These are phyloP conservation scores for Caenorhabditis sp. DNA, from an alignment of 2,888 invertebrate species.

Conservation along the genomic window DNA sequence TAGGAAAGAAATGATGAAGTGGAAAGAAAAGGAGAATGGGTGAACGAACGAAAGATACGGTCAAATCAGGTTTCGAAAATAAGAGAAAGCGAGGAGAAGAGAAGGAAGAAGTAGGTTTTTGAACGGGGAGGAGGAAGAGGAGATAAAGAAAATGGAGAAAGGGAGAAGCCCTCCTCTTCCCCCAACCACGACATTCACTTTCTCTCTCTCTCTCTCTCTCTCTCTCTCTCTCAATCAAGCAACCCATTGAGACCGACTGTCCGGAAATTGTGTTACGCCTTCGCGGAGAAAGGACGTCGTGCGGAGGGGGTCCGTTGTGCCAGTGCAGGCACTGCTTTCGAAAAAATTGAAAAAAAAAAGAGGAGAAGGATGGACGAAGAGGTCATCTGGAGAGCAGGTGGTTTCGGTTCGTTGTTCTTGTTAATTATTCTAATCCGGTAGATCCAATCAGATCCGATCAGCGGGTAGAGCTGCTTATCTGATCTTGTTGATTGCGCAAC, in stretches of 20 bases:
- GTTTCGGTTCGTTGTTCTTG: not conserved
- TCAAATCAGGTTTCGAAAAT: slow-evolving; percentile 52
- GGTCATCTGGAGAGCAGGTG: not conserved
- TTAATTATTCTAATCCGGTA: not conserved
- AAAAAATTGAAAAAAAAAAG: slow-evolving; percentile 17
- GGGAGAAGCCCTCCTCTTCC: slow-evolving; percentile 12
- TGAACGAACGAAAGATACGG: slow-evolving; percentile 34
- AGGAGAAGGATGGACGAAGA: not conserved
- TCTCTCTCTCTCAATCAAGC: slow-evolving; percentile 55
- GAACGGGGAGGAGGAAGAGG: slow-evolving; percentile 36
- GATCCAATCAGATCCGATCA: too few relatives aligned
- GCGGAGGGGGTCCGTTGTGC: slow-evolving; percentile 10
- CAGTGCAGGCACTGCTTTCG: slow-evolving; percentile 30
- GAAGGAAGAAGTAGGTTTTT: slow-evolving; percentile 56
- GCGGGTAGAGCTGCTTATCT: not conserved
- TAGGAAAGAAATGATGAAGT: slow-evolving; percentile 20
- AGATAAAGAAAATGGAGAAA: slow-evolving; percentile 18
- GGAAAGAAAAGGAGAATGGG: slow-evolving; percentile 19
- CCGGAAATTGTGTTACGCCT: slow-evolving; percentile 62
- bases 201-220: slow-evolving; percentile 44
- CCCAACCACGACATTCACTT: slow-evolving; percentile 52
- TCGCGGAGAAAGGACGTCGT: slow-evolving; percentile 27
- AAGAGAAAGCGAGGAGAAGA: slow-evolving; percentile 27
- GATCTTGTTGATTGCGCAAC: not conserved
- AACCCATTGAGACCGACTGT: slow-evolving; percentile 61